Evolutionary conservation across 2,888 invertebrate species (phyloP), one percentile per base, ranked within the genome.

Genomic region (Blastobasis lacticolella): DNA sequence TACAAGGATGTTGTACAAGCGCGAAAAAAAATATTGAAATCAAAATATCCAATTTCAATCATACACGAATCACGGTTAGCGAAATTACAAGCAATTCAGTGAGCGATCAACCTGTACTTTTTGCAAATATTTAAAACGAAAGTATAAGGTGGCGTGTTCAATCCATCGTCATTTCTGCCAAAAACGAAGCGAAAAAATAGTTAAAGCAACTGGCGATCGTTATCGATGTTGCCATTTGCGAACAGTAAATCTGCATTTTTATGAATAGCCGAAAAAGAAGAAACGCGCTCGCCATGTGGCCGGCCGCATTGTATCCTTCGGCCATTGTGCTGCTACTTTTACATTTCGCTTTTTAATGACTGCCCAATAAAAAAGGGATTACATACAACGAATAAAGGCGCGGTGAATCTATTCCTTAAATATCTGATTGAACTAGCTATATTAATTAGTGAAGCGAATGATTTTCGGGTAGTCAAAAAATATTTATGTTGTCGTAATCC

Each of bases 291-390:
- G 65, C 78, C 83, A 82, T 81, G 77, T 84, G 82, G 81, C 73
- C 70, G 64, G 54, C 60, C 55, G 49, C 49, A 87, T 87, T 87
- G 87, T 87, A 64, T 76, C 69, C 71, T 59, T 64, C 57, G 56
- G 51, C 81, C 75, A 86, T 86, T 86, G 86, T 85, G 64, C 67
- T 73, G 60, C 67, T 72, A 71, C 77, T 77, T 78, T 80, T 78
- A 73, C 68, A 63, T 72, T 77, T 79, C 69, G 70, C 74, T 71
- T 75, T 76, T 74, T 65, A 73, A 71, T 74, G 71, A 78, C 75
- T 78, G 68, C 67, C 49, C 72, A 74, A 71, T 74, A 81, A 82
- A 80, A 77, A 74, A 71, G 69, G 67, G 75, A 81, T 82, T 77
- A 77, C 73, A 75, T 69, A 71, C 70, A 77, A 70, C 23, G 23